phyloP scores from a whole-genome alignment of 2,888 invertebrate species.

The Volucella inflata region DNA sequence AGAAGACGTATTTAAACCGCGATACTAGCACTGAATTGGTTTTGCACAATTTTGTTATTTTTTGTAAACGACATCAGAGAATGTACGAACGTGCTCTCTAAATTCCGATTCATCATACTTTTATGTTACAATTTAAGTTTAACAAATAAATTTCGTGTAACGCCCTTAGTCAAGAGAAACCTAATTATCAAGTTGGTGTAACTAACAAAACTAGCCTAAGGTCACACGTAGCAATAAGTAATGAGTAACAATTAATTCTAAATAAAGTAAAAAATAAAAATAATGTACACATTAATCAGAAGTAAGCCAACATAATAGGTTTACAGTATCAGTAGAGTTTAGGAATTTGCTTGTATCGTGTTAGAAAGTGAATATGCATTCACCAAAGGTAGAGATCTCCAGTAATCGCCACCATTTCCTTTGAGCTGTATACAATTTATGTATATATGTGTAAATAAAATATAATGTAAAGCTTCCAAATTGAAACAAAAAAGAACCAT shows the following conservation, averaged over 20 bases:
- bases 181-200: conserved; percentile 58
- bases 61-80: background rate
- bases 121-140: conserved; percentile 23
- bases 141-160: conserved; percentile 31
- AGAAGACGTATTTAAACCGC: conserved; percentile 81
- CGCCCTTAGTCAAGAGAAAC: conserved; percentile 36
- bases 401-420: conserved; percentile 1
- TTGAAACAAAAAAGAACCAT: background rate
- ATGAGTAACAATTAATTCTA: conserved; percentile 29
- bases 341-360: conserved; percentile 24
- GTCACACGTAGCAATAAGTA: conserved; percentile 39
- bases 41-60: conserved; percentile 36
- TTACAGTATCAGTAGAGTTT: conserved; percentile 10
- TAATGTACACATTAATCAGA: conserved; percentile 26
- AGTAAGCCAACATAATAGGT: conserved; percentile 30
- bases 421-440: conserved; percentile 47
- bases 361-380: conserved; percentile 15
- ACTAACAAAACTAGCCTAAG: conserved; percentile 52
- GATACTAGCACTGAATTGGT: background rate
- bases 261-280: conserved; percentile 4
- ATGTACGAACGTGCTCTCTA: background rate
- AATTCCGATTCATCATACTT: conserved; percentile 15
- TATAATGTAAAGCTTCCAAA: background rate
- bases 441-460: conserved; percentile 59
- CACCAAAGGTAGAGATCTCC: conserved; percentile 24